A percentile compares a stretch with the other conserved stretches of the same genome.
Conservation (phyloP, 2,888 invertebrate genomes). For the Agrochola litura region DNA sequence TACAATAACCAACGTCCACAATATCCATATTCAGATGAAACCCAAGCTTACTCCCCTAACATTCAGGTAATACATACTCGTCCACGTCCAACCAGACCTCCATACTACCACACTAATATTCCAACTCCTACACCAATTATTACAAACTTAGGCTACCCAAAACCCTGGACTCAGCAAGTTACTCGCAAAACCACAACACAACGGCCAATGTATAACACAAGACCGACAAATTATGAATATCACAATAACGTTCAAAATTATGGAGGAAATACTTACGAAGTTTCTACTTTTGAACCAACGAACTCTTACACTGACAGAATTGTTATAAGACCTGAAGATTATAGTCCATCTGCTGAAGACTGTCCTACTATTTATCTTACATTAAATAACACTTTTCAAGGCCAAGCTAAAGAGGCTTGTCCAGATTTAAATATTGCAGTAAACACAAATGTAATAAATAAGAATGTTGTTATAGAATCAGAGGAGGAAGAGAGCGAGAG, state of each 20-base stretch:
- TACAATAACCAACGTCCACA: conserved; percentile 74
- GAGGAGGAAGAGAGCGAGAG: conserved; percentile 81
- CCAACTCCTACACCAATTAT: conserved; percentile 83
- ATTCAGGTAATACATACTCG: conserved; percentile 77
- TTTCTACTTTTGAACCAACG: conserved; percentile 84
- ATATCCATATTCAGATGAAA: conserved; percentile 74
- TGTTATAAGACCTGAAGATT: conserved; percentile 87
- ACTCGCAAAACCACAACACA: conserved; percentile 76
- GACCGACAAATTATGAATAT: conserved; percentile 79
- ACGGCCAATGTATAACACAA: conserved; percentile 78
- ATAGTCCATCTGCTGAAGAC: conserved; percentile 83
- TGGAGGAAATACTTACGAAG: conserved; percentile 80
- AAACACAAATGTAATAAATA: conserved; percentile 92
- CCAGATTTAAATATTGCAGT: conserved; percentile 93
- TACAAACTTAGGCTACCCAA: conserved; percentile 86
- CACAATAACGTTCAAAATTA: conserved; percentile 77
- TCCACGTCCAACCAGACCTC: conserved; percentile 76
- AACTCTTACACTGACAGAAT: conserved; percentile 86
- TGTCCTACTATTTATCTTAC: conserved; percentile 91
- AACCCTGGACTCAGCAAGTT: conserved; percentile 75
- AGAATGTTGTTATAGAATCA: conserved; percentile 87
- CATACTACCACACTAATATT: conserved; percentile 80
- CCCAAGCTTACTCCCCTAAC: conserved; percentile 78
- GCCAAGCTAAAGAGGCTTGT: conserved; percentile 92
- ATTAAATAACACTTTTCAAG: conserved; percentile 88